Percentiles rank a stretch among this genome's conserved stretches.
Evolutionary conservation across 1,140 invertebrate genomes (phyloP).

Genomic region (Pentalonia nigronervosa): DNA sequence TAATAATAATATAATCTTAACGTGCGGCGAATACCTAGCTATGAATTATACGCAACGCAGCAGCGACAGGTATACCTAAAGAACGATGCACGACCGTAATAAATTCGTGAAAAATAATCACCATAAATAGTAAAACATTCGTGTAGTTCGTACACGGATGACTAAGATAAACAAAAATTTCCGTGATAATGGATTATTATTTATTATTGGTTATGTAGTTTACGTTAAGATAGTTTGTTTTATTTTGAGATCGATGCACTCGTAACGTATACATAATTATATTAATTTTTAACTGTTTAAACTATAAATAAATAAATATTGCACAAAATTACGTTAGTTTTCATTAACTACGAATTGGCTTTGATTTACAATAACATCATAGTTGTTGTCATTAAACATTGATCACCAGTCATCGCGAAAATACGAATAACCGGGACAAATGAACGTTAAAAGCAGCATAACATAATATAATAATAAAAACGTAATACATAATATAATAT

Average conservation of each 20-base stretch:
- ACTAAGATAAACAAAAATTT: background rate
- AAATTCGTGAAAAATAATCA: conserved; percentile 30
- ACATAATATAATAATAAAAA: background rate
- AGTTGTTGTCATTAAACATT: background rate
- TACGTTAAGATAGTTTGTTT: background rate
- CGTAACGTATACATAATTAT: background rate
- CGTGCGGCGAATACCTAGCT: background rate
- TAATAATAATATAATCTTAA: background rate
- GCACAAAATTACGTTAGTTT: background rate
- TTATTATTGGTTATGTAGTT: background rate
- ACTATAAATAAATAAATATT: background rate
- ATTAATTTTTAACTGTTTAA: background rate
- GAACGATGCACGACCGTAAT: conserved; percentile 16
- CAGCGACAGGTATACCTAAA: background rate
- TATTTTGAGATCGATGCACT: background rate
- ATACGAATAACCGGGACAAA: background rate
- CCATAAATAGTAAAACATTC: background rate
- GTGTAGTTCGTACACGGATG: background rate
- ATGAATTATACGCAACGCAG: background rate
- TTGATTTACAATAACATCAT: background rate
- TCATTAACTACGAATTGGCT: background rate
- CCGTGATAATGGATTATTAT: background rate
- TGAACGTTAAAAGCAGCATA: background rate
- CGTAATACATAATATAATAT: background rate
- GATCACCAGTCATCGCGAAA: background rate